phyloP scores from a whole-genome alignment of 2,797 vertebrate genomes.

The Halcyon chelicuti region DNA sequence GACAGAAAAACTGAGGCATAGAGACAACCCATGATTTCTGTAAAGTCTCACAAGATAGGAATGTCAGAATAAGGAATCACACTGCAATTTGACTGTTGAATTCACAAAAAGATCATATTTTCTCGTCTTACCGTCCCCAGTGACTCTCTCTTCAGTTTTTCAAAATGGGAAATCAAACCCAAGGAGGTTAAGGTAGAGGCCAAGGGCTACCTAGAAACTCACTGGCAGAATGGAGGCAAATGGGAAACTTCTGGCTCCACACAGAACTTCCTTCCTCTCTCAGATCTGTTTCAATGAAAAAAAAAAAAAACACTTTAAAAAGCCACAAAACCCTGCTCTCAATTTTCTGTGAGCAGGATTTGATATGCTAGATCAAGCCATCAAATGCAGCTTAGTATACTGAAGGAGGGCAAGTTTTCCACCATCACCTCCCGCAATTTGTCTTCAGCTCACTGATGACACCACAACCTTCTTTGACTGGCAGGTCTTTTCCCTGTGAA shows the following conservation, averaged over 20 bases:
- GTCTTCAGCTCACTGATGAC: background rate
- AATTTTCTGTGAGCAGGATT: background rate
- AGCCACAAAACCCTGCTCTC: background rate
- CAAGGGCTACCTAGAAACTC: background rate
- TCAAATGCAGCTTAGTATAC: background rate
- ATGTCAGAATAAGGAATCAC: background rate
- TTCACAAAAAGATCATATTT: background rate
- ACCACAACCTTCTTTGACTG: background rate
- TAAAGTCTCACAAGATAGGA: background rate
- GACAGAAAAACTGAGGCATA: background rate
- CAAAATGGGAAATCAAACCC: background rate
- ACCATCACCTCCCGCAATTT: background rate
- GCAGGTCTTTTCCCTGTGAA: background rate
- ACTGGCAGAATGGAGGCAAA: background rate
- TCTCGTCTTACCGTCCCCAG: background rate
- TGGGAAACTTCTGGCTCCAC: slow-evolving; percentile 17
- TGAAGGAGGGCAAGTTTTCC: background rate
- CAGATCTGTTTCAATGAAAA: slow-evolving; percentile 10
- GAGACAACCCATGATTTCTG: background rate
- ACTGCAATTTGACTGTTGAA: background rate
- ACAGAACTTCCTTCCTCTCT: slow-evolving; percentile 15
- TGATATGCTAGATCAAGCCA: background rate
- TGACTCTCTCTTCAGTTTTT: background rate
- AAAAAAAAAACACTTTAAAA: background rate
- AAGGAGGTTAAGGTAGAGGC: slow-evolving; percentile 8